phyloP scores from a whole-genome alignment of 2,113 vertebrate species.

The Mustelus asterias region DNA sequence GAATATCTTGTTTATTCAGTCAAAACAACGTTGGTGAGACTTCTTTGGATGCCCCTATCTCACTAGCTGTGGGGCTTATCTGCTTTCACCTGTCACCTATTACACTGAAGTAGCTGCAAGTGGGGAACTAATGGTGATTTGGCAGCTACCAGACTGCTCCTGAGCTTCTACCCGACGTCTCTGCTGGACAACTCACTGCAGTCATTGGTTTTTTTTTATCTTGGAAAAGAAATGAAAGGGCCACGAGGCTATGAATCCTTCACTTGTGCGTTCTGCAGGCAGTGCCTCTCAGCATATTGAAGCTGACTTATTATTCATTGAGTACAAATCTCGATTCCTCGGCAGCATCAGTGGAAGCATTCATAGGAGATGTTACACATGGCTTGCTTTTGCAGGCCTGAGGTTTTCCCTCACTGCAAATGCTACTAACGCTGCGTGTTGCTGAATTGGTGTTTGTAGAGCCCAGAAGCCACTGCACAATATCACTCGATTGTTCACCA shows the following conservation, averaged over 20 bases:
- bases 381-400: neutral
- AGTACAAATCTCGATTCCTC: neutral
- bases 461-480: neutral
- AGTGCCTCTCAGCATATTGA: neutral
- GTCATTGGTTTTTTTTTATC: neutral
- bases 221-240: neutral
- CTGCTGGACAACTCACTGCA: neutral
- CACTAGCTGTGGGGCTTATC: neutral
- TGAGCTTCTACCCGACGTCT: neutral
- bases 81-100: neutral
- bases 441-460: neutral
- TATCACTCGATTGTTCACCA: neutral
- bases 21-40: neutral
- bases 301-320: neutral
- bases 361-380: too few species aligned
- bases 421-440: neutral
- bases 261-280: neutral
- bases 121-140: neutral
- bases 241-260: neutral
- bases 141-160: neutral
- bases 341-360: neutral
- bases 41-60: neutral
- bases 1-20: neutral
- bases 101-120: neutral
- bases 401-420: neutral